A percentile compares a stretch with the other conserved stretches of the same genome.
These are phyloP conservation scores for Dorcus hopei DNA, from an alignment of 2,888 invertebrate species.

Conservation along the genomic window DNA sequence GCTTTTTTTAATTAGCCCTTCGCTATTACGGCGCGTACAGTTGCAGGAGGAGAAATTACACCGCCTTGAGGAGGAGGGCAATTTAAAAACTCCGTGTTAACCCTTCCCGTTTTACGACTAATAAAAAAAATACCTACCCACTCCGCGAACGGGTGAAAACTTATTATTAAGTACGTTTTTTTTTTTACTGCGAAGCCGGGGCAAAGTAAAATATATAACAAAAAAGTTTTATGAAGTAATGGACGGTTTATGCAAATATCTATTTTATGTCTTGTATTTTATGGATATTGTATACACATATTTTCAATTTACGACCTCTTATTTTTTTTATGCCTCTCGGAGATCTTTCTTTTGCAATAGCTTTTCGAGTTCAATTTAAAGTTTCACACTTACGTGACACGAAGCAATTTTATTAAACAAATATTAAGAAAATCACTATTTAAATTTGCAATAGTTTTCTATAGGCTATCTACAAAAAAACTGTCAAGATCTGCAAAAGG, in stretches of 20 bases:
- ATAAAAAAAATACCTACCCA: slow-evolving; percentile 19
- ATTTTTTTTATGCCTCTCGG: too few species aligned
- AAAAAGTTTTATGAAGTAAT: slow-evolving; percentile 24
- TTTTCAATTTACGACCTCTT: too few species aligned
- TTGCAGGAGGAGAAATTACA: slow-evolving; percentile 20
- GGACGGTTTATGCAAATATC: slow-evolving; percentile 20
- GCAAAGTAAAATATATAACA: slow-evolving; percentile 12
- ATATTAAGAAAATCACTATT: too few species aligned
- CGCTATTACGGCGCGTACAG: slow-evolving; percentile 23
- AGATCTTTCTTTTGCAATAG: too few species aligned
- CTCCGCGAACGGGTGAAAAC: background rate
- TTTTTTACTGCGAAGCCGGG: slow-evolving; percentile 18
- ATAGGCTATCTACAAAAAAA: too few species aligned
- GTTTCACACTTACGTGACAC: too few species aligned
- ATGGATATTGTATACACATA: too few species aligned
- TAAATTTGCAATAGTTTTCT: too few species aligned
- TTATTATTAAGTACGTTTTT: slow-evolving; percentile 13
- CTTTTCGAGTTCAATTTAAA: too few species aligned
- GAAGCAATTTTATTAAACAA: too few species aligned
- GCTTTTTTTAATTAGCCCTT: slow-evolving; percentile 30
- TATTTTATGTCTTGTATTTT: background rate
- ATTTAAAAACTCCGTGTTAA: slow-evolving; percentile 21
- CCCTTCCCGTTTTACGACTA: slow-evolving; percentile 24
- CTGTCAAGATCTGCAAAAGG: too few species aligned
- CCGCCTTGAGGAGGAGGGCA: background rate